phyloP scores from a whole-genome alignment of 2,888 invertebrate genomes.

The Catocala nupta region DNA sequence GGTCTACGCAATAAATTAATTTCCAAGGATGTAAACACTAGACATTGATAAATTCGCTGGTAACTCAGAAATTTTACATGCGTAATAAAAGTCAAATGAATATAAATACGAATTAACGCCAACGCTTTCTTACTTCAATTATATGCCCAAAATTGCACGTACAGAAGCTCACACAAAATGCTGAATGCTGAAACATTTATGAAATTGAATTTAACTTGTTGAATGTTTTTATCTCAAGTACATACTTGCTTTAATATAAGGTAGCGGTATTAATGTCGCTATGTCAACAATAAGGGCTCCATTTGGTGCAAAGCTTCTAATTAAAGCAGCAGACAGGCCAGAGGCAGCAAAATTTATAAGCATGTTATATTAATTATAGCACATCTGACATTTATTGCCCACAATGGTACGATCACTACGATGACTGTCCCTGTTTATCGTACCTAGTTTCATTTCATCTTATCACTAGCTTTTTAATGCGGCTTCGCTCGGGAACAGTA shows the following conservation, averaged over 20 bases:
- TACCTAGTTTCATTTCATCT: too few relatives aligned
- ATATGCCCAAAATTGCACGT: conserved; percentile 21
- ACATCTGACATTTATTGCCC: conserved; percentile 27
- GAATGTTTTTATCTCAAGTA: conserved; percentile 34
- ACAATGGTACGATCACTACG: neutral
- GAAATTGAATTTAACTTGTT: conserved; percentile 38
- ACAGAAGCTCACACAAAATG: conserved; percentile 21
- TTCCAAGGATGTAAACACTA: too few relatives aligned
- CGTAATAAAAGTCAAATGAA: conserved; percentile 1
- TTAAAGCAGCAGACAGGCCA: conserved; percentile 51
- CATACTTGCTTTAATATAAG: conserved; percentile 36
- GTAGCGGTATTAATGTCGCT: conserved; percentile 25
- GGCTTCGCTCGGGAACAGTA: too few relatives aligned
- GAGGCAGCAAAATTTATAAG: conserved; percentile 51
- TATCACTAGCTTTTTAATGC: too few relatives aligned
- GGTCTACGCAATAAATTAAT: too few relatives aligned
- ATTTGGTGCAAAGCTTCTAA: conserved; percentile 58
- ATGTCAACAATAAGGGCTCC: conserved; percentile 41
- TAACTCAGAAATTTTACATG: neutral
- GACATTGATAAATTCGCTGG: conserved; percentile 4
- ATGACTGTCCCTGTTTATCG: too few relatives aligned
- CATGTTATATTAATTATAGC: conserved; percentile 49
- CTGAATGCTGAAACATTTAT: conserved; percentile 17
- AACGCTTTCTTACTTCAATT: neutral
- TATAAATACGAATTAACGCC: neutral